These are phyloP conservation scores for Nesidiocoris tenuis DNA, from an alignment of 2,888 invertebrate species.

Conservation along the genomic window DNA sequence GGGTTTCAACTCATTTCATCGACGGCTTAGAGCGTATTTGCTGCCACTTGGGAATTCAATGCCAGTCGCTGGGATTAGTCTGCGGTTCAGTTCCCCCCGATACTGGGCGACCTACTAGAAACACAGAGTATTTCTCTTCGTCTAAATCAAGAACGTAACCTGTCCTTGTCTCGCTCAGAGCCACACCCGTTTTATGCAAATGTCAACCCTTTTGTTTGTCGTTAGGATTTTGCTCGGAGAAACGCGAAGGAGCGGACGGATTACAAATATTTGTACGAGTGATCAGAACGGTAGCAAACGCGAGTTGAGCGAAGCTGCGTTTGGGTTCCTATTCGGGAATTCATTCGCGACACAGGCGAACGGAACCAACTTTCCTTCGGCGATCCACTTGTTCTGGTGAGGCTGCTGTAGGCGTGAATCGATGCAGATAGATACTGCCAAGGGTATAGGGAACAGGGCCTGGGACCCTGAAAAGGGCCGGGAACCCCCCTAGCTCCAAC, in stretches of 20 bases:
- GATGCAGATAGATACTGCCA: background rate
- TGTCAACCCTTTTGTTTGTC: constrained; percentile 35
- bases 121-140: background rate
- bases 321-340: background rate
- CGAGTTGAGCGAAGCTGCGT: background rate
- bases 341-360: background rate
- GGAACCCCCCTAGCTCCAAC: no score
- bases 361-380: background rate
- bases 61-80: no score
- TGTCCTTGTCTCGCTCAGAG: background rate
- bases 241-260: constrained; percentile 6
- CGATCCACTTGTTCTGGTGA: no score
- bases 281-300: constrained; percentile 1
- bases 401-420: background rate
- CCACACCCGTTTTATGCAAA: constrained; percentile 20
- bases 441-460: background rate
- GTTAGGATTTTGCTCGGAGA: constrained; percentile 23
- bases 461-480: background rate
- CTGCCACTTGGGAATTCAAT: no score
- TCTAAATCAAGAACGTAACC: background rate
- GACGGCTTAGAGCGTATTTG: no score
- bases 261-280: constrained; percentile 36
- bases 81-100: no score
- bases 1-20: no score
- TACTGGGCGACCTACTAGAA: no score